These are phyloP conservation scores for Melipona quadrifasciata DNA, from an alignment of 1,140 invertebrate genomes.

Conservation along the genomic window DNA sequence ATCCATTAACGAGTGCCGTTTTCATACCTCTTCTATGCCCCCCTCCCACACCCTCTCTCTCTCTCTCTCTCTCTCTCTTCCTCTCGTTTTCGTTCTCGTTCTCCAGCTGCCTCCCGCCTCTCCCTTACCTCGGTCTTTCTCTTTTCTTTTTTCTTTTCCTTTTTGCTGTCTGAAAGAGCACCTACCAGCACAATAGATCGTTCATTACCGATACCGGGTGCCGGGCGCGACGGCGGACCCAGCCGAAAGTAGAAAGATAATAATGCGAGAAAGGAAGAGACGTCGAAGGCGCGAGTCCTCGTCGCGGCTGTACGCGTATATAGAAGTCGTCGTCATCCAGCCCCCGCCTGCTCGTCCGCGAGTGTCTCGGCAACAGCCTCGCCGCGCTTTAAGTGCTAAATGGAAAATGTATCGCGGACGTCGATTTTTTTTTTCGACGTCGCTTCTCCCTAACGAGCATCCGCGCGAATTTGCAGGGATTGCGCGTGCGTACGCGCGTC, in stretches of 20 bases:
- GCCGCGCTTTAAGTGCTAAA: slow-evolving; percentile 20
- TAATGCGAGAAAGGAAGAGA: slow-evolving; percentile 59
- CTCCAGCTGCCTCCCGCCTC: slow-evolving; percentile 8
- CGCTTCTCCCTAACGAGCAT: slow-evolving; percentile 2
- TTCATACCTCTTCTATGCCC: slow-evolving; percentile 60
- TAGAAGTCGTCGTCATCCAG: too few relatives aligned
- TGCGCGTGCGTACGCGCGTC: background rate
- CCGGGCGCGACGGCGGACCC: slow-evolving; percentile 25
- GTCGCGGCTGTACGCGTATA: background rate
- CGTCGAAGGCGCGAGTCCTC: slow-evolving; percentile 22
- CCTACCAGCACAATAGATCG: slow-evolving; percentile 70
- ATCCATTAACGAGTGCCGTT: slow-evolving; percentile 77
- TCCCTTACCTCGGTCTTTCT: slow-evolving; percentile 9
- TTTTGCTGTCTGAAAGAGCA: slow-evolving; percentile 60
- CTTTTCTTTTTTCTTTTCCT: background rate
- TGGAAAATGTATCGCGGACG: slow-evolving; percentile 35
- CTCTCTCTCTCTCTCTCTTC: background rate
- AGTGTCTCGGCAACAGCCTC: background rate
- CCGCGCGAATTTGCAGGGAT: background rate
- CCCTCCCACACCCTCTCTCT: background rate
- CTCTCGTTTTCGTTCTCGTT: slow-evolving; percentile 15
- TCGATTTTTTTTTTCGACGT: slow-evolving; percentile 7
- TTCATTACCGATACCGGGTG: slow-evolving; percentile 71
- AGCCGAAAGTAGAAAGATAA: slow-evolving; percentile 63
- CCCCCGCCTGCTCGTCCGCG: background rate